Evolutionary conservation across 2,113 vertebrate species (phyloP), one percentile per base, ranked within the genome.

Genomic region (Podiceps cristatus): DNA sequence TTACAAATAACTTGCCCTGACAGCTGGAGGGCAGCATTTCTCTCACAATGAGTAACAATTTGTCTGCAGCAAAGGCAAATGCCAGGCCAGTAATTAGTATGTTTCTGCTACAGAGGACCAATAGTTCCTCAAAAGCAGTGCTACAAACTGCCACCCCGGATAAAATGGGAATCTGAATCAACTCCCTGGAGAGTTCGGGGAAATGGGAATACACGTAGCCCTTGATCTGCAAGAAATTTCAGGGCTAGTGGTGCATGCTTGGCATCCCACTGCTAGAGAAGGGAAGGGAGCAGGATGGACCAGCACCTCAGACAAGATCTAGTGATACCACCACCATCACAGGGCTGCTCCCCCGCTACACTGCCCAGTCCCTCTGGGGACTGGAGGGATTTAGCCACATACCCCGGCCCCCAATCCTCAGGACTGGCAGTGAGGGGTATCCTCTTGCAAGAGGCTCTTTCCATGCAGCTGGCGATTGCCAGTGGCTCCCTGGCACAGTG

Each of bases 11-110:
- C 94, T 95, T 97, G 60, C 94, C 96, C 94, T 96, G 83, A 52
- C 89, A 96, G 86, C 94, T 94, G 93, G 96, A 96, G 94, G 91
- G 93, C 96, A 97, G 93, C 69, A 94, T 96, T 95, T 97, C 84
- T 69, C 73, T 96, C 93, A 69, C 58, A 90, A 95, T 90, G 77
- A 64, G 44, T 56, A 80, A 18, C 4, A 40, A 58, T 72, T 82
- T 72, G 18, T 72, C 64, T 78, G 23, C 69, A 45, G 31, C 42
- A 58, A 85, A 60, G n/a, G 64, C n/a, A 89, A 47, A 35, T 74
- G 22, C 14, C 66, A 64, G 64, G 69, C 49, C 14, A 75, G 40
- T 53, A 89, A 82, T 82, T 60, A 68, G 50, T 45, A 56, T 8
- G 1, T 69, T 84, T 88, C 45, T 33, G 8, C 7, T 24, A 28